Base-by-base conservation (phyloP, 2,113 vertebrate species). In the Cebus imitator region DNA sequence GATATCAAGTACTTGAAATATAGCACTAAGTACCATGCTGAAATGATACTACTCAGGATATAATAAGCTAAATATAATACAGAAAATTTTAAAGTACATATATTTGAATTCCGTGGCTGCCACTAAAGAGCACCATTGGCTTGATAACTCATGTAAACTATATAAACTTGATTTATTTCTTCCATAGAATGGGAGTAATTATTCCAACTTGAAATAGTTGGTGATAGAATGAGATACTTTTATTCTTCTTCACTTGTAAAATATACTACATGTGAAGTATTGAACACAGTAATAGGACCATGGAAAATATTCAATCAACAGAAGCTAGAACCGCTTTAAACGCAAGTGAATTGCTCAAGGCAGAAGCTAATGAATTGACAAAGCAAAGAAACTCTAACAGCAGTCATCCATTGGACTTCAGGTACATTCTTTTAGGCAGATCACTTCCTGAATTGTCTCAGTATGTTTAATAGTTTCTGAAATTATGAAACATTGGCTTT, bases 401-500 rank as follows among this genome's bases (percentile, higher is more conserved):
- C 2, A 2, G 5, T 61, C 27, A 30, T n/a, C 40, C 2, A 3
- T 11, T 32, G 43, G 30, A 48, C 2, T 91, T 78, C 52, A 20
- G 0, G 3, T 2, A 0, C 16, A 3, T 70, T 55, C 16, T 14
- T 43, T 86, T 35, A 45, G 45, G 68, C 50, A 73, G 11, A 64
- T n/a, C 13, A 8, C 14, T 52, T 17, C 20, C 6, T 70, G 72
- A 43, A 35, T 72, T 64, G 37, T 83, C 10, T 68, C 30, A 27
- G 9, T 40, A 23, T 9, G 0, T 6, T 7, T 11, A 7, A 0
- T n/a, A n/a, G 14, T 27, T 75, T 70, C 48, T 64, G 75, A 82
- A 27, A 64, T 27, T 0, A 30, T n/a, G 23, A 73, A 7, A 52
- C 0, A 6, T 7, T 64, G 12, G 45, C 12, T 2, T 50, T 7